Percentiles rank a stretch among this genome's conserved stretches.
Conservation (phyloP, 1,140 invertebrate genomes). For the Aporrectodea caliginosa region DNA sequence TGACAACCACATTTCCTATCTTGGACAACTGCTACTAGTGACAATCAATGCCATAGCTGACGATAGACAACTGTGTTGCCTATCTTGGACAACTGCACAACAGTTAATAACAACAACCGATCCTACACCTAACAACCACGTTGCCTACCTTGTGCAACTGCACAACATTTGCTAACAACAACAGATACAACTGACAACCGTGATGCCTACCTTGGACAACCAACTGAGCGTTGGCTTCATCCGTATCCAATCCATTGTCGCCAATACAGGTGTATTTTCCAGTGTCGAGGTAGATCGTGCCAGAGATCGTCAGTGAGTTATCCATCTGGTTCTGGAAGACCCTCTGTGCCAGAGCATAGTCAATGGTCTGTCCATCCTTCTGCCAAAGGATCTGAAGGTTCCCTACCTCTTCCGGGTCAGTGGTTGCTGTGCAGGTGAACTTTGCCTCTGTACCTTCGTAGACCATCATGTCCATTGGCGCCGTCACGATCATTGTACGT, state of each 20-base stretch:
- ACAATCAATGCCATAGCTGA: too few relatives aligned
- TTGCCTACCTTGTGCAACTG: too few relatives aligned
- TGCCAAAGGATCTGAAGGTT: conserved; percentile 79
- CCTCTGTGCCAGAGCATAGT: conserved; percentile 76
- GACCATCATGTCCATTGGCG: conserved; percentile 46
- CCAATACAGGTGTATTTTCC: conserved; percentile 95
- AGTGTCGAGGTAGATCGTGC: conserved; percentile 89
- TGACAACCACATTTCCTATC: too few relatives aligned
- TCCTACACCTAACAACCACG: too few relatives aligned
- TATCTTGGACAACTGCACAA: too few relatives aligned
- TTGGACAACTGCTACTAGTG: too few relatives aligned
- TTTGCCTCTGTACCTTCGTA: conserved; percentile 36
- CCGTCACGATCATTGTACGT: conserved; percentile 44
- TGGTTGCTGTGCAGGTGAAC: conserved; percentile 38
- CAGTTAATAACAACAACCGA: too few relatives aligned
- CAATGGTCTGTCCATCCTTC: conserved; percentile 76
- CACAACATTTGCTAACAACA: background rate
- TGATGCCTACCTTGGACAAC: conserved; percentile 78
- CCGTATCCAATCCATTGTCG: conserved; percentile 78
- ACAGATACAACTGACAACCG: background rate
- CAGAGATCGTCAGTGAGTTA: conserved; percentile 87
- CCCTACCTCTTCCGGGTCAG: conserved; percentile 36
- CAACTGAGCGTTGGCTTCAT: conserved; percentile 76
- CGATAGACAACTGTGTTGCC: too few relatives aligned
- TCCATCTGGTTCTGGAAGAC: conserved; percentile 62